Percentiles rank a stretch among this genome's conserved stretches.
Conservation (phyloP, 1,140 invertebrate genomes). For the Cherax destructor region DNA sequence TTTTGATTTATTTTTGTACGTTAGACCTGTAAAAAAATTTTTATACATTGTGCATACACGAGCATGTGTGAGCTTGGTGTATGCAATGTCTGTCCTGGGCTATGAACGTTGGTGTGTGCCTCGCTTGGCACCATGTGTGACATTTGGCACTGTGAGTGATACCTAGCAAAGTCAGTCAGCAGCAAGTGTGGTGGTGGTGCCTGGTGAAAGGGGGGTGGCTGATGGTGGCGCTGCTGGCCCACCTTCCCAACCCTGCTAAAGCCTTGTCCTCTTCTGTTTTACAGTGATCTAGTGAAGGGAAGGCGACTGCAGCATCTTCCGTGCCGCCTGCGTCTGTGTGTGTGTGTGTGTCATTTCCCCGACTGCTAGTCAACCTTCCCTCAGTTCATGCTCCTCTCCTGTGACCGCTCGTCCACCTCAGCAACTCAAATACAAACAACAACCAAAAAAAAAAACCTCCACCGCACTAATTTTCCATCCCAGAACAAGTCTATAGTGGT, state of each 20-base stretch:
- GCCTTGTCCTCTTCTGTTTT: constrained; percentile 50
- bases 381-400: constrained; percentile 11
- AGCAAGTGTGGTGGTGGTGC: no score
- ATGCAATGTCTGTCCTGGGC: not conserved
- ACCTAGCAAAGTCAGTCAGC: no score
- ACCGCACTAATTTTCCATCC: not conserved
- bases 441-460: not conserved
- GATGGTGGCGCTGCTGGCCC: not conserved
- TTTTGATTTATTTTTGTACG: no score
- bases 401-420: constrained; percentile 11
- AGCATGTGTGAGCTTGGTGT: not conserved
- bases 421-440: not conserved
- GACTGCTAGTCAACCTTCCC: constrained; percentile 5
- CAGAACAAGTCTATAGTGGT: not conserved
- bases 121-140: no score
- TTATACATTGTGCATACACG: no score
- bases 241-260: constrained; percentile 15
- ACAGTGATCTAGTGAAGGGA: constrained; percentile 63
- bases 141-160: no score
- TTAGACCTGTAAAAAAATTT: no score
- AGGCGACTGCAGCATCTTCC: constrained; percentile 49
- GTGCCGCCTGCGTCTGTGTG: constrained; percentile 51
- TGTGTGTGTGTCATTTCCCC: constrained; percentile 50
- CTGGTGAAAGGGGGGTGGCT: no score
- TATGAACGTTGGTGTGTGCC: not conserved